Conservation (phyloP, 2,888 invertebrate genomes). For the Branchellion lobata region DNA sequence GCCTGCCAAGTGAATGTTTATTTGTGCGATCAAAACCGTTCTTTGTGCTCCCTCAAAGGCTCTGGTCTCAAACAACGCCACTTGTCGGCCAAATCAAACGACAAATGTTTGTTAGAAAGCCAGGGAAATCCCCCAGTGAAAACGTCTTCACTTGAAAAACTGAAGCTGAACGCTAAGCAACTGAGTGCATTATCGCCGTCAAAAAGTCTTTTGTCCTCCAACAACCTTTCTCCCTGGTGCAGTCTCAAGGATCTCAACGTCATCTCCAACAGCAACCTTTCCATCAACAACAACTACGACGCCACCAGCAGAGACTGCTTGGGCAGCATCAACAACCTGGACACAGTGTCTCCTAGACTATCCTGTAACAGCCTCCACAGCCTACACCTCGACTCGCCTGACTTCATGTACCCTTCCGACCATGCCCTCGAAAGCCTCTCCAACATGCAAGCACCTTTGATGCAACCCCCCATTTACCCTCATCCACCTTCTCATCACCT, state of each 20-base stretch:
- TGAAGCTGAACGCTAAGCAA: background rate
- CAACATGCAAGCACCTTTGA: slow-evolving; percentile 37
- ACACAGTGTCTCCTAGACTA: slow-evolving; percentile 46
- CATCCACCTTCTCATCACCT: background rate
- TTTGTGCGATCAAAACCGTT: slow-evolving; percentile 41
- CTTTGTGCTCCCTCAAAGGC: slow-evolving; percentile 14
- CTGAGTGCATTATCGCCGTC: slow-evolving; percentile 4
- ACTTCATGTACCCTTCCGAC: too few species aligned
- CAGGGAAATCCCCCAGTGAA: background rate
- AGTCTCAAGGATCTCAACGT: slow-evolving; percentile 36
- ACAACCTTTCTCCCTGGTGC: slow-evolving; percentile 33
- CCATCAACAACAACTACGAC: slow-evolving; percentile 19
- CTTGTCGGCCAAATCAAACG: background rate
- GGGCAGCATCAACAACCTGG: slow-evolving; percentile 46
- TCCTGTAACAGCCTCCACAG: slow-evolving; percentile 47
- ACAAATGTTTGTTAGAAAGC: background rate
- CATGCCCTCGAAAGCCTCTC: background rate
- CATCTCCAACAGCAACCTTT: slow-evolving; percentile 31
- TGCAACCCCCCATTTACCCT: slow-evolving; percentile 36
- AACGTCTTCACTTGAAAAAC: slow-evolving; percentile 36
- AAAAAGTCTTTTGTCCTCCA: background rate
- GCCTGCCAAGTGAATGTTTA: slow-evolving; percentile 20
- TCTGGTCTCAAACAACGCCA: background rate
- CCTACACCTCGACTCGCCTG: background rate
- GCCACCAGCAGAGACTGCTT: slow-evolving; percentile 25